phyloP scores from a whole-genome alignment of 2,797 vertebrate genomes.

The Vultur gryphus region DNA sequence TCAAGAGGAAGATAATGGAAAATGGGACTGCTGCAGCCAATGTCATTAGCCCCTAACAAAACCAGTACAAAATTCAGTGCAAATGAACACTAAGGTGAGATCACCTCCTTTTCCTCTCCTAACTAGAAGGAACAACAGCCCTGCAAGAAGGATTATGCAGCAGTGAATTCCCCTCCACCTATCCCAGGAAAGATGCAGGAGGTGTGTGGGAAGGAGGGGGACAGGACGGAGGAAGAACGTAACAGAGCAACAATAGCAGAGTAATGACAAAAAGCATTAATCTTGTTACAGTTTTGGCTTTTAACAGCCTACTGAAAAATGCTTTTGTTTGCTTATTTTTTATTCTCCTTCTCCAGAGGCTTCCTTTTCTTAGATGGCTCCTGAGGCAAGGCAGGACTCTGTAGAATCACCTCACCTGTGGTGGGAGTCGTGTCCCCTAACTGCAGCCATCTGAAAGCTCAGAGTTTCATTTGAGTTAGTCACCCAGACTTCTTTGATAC shows the following conservation, averaged over 20 bases:
- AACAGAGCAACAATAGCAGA: not conserved
- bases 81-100: not conserved
- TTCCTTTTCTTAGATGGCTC: not conserved
- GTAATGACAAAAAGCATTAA: not conserved
- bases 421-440: not conserved
- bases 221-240: fast-evolving
- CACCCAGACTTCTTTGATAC: not conserved
- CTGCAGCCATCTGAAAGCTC: not conserved
- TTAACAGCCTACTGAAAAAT: not conserved
- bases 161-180: not conserved
- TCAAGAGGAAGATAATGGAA: not conserved
- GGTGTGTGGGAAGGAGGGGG: fast-evolving
- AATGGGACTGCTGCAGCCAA: not conserved
- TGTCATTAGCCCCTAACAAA: not conserved
- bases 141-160: not conserved
- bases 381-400: not conserved
- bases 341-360: not conserved
- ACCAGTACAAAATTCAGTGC: not conserved
- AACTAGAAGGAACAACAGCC: not conserved
- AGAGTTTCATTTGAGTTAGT: not conserved
- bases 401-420: not conserved
- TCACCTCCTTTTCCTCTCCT: not conserved
- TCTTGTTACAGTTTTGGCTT: not conserved
- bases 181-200: not conserved
- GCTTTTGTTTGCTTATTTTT: not conserved